Evolutionary conservation across 2,888 invertebrate species (phyloP), one percentile per base, ranked within the genome.

Genomic region (Halictus quadricinctus): DNA sequence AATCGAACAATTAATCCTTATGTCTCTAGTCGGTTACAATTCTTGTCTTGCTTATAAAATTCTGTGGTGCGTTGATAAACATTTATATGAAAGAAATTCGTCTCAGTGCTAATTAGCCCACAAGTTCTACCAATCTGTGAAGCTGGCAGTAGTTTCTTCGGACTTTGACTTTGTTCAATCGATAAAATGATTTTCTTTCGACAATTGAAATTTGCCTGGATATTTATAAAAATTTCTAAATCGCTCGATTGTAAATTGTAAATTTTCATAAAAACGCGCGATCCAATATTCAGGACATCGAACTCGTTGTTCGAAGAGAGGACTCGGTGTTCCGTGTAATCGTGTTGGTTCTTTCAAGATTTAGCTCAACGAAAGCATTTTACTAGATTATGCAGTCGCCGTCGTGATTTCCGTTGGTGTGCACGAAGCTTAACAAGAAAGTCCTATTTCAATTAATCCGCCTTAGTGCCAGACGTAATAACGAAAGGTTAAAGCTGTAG

Each of bases 1-100:
- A 84, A 86, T 81, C 78, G 81, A 86, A 70, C 69, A 15, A 80
- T 80, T 81, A 86, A 64, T 48, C 48, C 29, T 81, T 80, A 78
- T 8, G 8, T 29, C 5, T n/a, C 64, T 83, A 83, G 29, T 21
- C 54, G 54, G 41, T 85, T 85, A 85, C 21, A 64, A 66, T 50
- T 18, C 21, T 29, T 60, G 58, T 2, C 73, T 60, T 25, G 29
- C 46, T 54, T 29, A 36, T 58, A 54, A 72, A 72, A 46, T 25
- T 21, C 13, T 41, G 29, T n/a, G 54, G 60, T 60, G 50, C 66
- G 60, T 69, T n/a, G 18, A 66, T 54, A 64, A 48, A 25, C 29
- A 21, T 58, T 10, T n/a, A 6, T n/a, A 54, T 50, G 73, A 84
- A 77, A 78, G 69, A 84, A 58, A 50, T 84, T 83, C 78, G 64